Evolutionary conservation across 2,888 invertebrate species (phyloP).

Genomic region (Cephus pulcher): DNA sequence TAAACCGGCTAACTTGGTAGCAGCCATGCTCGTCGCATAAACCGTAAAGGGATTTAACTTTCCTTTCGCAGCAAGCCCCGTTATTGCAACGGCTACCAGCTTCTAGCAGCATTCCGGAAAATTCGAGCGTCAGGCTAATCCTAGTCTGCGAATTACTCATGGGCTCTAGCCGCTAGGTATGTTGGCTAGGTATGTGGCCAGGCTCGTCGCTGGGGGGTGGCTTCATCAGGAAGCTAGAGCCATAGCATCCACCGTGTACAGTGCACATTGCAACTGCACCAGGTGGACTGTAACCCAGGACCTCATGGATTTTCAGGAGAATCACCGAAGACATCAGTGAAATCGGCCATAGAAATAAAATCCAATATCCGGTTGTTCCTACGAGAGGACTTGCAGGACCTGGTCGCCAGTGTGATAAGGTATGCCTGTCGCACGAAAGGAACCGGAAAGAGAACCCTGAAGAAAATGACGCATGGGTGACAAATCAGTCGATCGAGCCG

Average conservation of each 20-base stretch:
- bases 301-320: neutral
- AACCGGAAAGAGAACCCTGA: slow-evolving; percentile 13
- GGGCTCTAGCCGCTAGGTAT: neutral
- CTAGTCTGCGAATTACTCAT: slow-evolving; percentile 9
- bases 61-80: slow-evolving; percentile 56
- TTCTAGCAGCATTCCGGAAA: slow-evolving; percentile 34
- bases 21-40: slow-evolving; percentile 56
- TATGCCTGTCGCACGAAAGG: neutral
- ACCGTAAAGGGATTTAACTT: slow-evolving; percentile 64
- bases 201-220: neutral
- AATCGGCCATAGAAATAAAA: neutral
- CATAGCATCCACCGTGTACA: neutral
- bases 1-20: slow-evolving; percentile 59
- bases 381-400: neutral
- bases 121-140: slow-evolving; percentile 44
- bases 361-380: neutral
- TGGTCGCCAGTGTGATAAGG: neutral
- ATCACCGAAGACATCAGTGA: neutral
- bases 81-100: slow-evolving; percentile 25
- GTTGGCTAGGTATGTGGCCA: neutral
- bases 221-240: neutral
- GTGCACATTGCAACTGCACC: neutral
- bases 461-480: slow-evolving; percentile 62
- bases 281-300: neutral
- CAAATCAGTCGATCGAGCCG: slow-evolving; percentile 63